phyloP scores from a whole-genome alignment of 2,888 invertebrate species.

The Catonia carolina region DNA sequence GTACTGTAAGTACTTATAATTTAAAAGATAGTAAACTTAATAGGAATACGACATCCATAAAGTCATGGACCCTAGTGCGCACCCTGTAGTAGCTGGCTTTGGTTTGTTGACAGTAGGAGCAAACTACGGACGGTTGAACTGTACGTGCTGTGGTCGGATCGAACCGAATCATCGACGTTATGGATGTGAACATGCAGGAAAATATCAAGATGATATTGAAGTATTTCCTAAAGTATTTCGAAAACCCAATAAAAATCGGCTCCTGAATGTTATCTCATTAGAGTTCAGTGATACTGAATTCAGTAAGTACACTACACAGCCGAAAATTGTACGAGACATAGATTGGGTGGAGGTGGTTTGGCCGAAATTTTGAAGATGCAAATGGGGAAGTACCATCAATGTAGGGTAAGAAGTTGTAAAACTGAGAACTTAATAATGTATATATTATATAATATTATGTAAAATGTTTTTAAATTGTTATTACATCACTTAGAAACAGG shows the following conservation, averaged over 20 bases:
- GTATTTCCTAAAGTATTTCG: slow-evolving; percentile 75
- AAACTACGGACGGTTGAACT: too few relatives aligned
- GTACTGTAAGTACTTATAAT: too few relatives aligned
- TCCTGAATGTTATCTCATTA: slow-evolving; percentile 92
- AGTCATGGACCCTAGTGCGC: too few relatives aligned
- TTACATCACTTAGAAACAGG: too few relatives aligned
- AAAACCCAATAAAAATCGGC: slow-evolving; percentile 75
- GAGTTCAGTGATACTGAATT: slow-evolving; percentile 95
- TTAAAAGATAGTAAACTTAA: too few relatives aligned
- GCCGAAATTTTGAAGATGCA: slow-evolving; percentile 90
- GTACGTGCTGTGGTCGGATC: slow-evolving; percentile 86
- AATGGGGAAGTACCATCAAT: slow-evolving; percentile 97
- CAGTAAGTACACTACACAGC: slow-evolving; percentile 91
- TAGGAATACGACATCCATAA: too few relatives aligned
- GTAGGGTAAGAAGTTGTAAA: slow-evolving; percentile 88
- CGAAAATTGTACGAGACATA: slow-evolving; percentile 79
- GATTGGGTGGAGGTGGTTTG: slow-evolving; percentile 99
- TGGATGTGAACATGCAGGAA: slow-evolving; percentile 97
- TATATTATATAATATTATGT: too few relatives aligned
- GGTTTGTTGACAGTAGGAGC: too few relatives aligned
- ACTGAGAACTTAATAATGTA: too few relatives aligned
- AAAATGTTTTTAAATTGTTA: too few relatives aligned
- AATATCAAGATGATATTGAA: slow-evolving; percentile 98
- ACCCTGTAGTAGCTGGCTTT: too few relatives aligned
- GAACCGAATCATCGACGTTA: slow-evolving; percentile 63